Evolutionary conservation across 2,113 vertebrate species (phyloP).

Genomic region (Oenanthe oenanthe): DNA sequence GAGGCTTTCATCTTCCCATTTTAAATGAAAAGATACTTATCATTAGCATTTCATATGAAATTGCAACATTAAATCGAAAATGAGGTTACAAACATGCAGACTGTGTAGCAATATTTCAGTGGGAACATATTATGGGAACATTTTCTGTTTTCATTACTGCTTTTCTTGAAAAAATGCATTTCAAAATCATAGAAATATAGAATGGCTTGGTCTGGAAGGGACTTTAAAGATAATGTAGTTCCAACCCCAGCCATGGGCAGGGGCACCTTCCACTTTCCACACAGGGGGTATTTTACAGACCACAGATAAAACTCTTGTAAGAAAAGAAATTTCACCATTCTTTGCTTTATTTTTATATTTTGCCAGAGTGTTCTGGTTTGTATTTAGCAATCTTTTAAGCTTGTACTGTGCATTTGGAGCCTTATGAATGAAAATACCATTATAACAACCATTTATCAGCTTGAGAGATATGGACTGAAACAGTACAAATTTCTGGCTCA

Average conservation of each 20-base stretch:
- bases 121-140: background rate
- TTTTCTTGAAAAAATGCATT: background rate
- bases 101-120: background rate
- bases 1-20: background rate
- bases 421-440: conserved; percentile 13
- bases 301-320: background rate
- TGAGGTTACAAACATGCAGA: background rate
- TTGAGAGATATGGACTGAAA: background rate
- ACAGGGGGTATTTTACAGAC: background rate
- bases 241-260: background rate
- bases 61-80: background rate
- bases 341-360: background rate
- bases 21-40: background rate
- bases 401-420: background rate
- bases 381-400: background rate
- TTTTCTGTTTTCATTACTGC: background rate
- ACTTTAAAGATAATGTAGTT: background rate
- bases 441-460: background rate
- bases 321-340: background rate
- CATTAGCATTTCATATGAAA: background rate
- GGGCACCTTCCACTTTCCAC: background rate
- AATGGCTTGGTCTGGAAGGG: background rate
- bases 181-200: background rate
- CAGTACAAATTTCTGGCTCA: conserved; percentile 3
- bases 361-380: background rate